Base-by-base conservation (phyloP, 2,113 vertebrate genomes). In the Saccopteryx leptura region DNA sequence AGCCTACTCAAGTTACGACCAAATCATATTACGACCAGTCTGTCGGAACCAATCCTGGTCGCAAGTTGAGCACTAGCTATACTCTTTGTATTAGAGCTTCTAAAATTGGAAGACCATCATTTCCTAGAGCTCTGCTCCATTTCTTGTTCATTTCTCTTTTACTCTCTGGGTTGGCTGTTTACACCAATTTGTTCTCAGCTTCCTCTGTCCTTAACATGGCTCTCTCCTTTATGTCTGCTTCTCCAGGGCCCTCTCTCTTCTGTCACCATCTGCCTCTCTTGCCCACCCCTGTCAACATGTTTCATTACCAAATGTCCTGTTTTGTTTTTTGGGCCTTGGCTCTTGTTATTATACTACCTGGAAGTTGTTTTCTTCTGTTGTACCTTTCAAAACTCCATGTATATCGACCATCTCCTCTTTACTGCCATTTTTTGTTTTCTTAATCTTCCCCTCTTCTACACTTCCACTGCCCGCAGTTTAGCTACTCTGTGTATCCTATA, bases 31-130 rank as follows among this genome's bases (percentile, higher is more conserved):
- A 39, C 39, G 3, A 39, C 39, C 39, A 3, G 39, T 39, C 39
- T 39, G 39, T 39, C 39, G 39, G 39, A 39, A 39, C 39, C 39
- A 39, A 39, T 39, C 39, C 2, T 39, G 39, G 39, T 39, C 39
- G 39, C 39, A 39, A 39, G 39, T 39, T 39, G 39, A 39, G 39
- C 39, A 39, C 39, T 39, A 39, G 39, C 39, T 39, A 3, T 39
- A 83, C 21, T 90, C 63, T 88, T 85, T 83, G 85, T 80, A 61
- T 69, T 66, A 7, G 88, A 83, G 48, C n/a, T 86, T 89, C 48
- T 63, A 52, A 75, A 88, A 90, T n/a, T 2, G 63, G 58, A 88
- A 95, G 71, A 54, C 26, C 14, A 15, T 91, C 21, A 48, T 83
- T 90, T 96, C 93, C 84, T 80, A 63, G 92, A 80, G 33, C 10